phyloP scores from a whole-genome alignment of 2,113 vertebrate genomes.

The Odocoileus virginianus region DNA sequence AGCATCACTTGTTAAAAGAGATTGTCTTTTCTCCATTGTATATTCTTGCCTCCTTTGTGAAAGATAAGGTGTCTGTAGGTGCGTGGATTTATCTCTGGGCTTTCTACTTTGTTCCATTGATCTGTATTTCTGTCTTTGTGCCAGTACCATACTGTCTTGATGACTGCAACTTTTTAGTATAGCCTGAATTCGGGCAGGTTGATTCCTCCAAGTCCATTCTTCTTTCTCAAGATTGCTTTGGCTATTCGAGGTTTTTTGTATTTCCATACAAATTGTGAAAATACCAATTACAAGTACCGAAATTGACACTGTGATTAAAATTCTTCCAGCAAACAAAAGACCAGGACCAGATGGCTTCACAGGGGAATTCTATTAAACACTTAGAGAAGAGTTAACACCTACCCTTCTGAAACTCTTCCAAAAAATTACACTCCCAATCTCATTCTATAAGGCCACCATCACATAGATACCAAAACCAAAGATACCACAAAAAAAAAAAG shows the following conservation, averaged over 20 bases:
- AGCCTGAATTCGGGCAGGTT: background rate
- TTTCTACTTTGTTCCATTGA: background rate
- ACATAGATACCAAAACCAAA: background rate
- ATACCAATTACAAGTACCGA: background rate
- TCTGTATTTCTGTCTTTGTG: background rate
- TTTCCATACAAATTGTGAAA: background rate
- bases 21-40: no score
- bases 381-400: background rate
- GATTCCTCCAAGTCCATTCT: background rate
- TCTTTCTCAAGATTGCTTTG: background rate
- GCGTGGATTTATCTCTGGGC: no score
- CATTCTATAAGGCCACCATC: background rate
- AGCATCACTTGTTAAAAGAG: background rate
- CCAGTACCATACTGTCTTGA: background rate
- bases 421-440: background rate
- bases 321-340: background rate
- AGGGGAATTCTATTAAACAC: background rate
- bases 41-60: no score
- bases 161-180: background rate
- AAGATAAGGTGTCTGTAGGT: no score
- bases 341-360: background rate
- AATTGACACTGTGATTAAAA: background rate
- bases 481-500: background rate
- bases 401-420: background rate
- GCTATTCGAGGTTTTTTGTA: background rate